Percentiles rank a stretch among this genome's conserved stretches.
Conservation (phyloP, 2,888 invertebrate genomes). For the Euplagia quadripunctaria region DNA sequence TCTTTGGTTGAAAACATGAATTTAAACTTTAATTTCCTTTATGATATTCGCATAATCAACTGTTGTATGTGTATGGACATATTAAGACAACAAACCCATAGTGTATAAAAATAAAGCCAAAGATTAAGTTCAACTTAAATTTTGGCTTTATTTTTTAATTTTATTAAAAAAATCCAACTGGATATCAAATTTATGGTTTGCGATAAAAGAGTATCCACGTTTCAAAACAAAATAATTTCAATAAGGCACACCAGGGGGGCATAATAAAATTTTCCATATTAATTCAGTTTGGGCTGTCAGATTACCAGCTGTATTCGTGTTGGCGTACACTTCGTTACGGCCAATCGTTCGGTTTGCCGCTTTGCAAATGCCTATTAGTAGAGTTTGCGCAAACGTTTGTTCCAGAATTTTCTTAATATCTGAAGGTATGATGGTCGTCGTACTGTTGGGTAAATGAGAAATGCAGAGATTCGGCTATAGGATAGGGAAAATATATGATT, state of each 20-base stretch:
- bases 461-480: not conserved
- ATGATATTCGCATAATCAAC: no score
- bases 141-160: no score
- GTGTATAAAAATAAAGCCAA: no score
- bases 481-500: not conserved
- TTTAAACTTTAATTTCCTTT: no score
- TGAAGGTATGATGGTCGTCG: not conserved
- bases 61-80: no score
- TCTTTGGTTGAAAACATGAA: no score
- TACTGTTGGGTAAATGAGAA: conserved; percentile 9
- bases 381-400: conserved; percentile 18
- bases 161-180: not conserved
- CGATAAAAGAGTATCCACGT: not conserved
- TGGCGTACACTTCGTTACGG: conserved; percentile 39
- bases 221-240: conserved; percentile 1
- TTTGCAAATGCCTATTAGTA: conserved; percentile 23
- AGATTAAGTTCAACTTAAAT: no score
- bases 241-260: not conserved
- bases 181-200: not conserved
- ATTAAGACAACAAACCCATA: no score
- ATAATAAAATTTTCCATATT: conserved; percentile 45
- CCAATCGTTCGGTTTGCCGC: conserved; percentile 30
- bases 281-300: conserved; percentile 42
- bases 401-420: conserved; percentile 17
- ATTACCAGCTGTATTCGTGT: conserved; percentile 27